Evolutionary conservation across 2,113 vertebrate genomes (phyloP).

Genomic region (Xenotilapia caudafasciata): DNA sequence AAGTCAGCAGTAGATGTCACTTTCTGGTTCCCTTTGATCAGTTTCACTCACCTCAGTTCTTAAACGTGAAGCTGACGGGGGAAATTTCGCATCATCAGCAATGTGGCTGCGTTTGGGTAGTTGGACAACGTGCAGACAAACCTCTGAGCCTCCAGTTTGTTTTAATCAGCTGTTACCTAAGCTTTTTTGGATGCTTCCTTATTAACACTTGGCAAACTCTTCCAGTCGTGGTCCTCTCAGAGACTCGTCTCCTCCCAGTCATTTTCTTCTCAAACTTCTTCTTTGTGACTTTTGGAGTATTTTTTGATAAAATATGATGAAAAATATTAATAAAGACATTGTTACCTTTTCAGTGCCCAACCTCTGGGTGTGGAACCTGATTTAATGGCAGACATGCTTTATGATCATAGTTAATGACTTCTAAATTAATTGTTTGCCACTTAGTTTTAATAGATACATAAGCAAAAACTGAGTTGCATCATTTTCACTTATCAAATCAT

Average conservation of each 20-base stretch:
- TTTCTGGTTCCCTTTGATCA: conserved; percentile 35
- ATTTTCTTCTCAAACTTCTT: background rate
- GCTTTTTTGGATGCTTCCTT: background rate
- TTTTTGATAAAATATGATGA: background rate
- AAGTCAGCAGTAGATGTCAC: conserved; percentile 11
- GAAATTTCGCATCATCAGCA: background rate
- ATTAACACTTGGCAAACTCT: background rate
- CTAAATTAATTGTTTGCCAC: background rate
- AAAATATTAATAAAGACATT: background rate
- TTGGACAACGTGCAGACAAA: background rate
- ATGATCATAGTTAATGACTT: background rate
- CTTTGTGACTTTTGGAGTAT: background rate
- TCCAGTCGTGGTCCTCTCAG: background rate
- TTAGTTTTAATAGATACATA: background rate
- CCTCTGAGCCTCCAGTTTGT: background rate
- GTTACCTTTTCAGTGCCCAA: background rate
- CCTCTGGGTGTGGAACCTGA: background rate
- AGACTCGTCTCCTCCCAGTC: background rate
- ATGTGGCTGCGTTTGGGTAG: background rate
- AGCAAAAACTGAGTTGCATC: background rate
- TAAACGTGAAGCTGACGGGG: background rate
- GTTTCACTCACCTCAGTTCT: background rate
- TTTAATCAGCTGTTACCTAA: background rate
- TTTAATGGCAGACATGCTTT: conserved; percentile 6
- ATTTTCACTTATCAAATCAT: background rate